A percentile compares a stretch with the other conserved stretches of the same genome.
Evolutionary conservation across 2,888 invertebrate species (phyloP).

Genomic region (Strigamia crassipes): DNA sequence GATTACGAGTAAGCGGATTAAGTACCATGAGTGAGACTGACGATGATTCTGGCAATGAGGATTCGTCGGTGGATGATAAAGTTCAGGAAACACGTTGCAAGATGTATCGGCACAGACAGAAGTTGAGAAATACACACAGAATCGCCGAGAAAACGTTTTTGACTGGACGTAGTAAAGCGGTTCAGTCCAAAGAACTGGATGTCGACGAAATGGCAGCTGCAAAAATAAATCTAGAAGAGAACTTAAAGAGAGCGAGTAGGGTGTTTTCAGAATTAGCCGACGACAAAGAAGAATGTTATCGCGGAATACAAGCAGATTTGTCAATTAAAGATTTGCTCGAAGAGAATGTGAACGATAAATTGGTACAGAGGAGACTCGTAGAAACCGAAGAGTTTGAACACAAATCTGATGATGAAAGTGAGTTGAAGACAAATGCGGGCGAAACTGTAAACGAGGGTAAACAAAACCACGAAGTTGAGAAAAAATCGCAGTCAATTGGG

Average conservation of each 20-base stretch:
- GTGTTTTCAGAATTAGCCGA: background rate
- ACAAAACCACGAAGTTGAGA: background rate
- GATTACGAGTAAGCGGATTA: constrained; percentile 46
- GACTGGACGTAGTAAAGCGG: background rate
- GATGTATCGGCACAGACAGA: constrained; percentile 47
- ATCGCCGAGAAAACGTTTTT: background rate
- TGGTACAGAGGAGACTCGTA: background rate
- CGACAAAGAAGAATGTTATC: background rate
- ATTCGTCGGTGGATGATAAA: constrained; percentile 49
- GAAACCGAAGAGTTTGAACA: background rate
- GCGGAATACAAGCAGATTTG: background rate
- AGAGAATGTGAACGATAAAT: background rate
- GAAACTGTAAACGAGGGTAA: background rate
- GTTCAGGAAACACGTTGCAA: constrained; percentile 50
- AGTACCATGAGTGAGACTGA: constrained; percentile 49
- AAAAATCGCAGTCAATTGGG: background rate
- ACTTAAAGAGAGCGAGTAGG: background rate
- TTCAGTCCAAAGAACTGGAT: background rate
- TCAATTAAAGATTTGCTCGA: background rate
- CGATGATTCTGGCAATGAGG: constrained; percentile 51
- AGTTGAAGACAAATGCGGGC: background rate
- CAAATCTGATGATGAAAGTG: background rate
- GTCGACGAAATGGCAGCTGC: background rate
- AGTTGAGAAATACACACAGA: background rate
- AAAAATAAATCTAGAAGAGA: background rate